Conservation (phyloP, 2,888 invertebrate genomes). For the Plutella xylostella region DNA sequence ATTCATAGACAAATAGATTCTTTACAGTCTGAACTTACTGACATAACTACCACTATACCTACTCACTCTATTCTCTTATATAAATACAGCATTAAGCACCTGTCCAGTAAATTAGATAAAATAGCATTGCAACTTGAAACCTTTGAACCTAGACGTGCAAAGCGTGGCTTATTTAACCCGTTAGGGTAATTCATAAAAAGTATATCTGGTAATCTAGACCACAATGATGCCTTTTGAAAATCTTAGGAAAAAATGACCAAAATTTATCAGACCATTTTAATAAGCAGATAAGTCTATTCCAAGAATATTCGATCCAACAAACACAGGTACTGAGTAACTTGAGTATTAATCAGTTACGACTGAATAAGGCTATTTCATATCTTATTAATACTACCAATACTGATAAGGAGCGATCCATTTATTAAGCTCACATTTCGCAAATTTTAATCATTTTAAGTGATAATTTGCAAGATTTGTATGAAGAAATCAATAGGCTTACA, state of each 20-base stretch:
- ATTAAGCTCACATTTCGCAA: background rate
- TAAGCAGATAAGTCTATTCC: background rate
- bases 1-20: background rate
- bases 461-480: background rate
- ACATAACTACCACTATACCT: background rate
- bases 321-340: background rate
- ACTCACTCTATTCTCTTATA: background rate
- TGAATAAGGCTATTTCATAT: conserved; percentile 6
- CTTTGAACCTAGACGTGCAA: too few relatives aligned
- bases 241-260: background rate
- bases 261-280: background rate
- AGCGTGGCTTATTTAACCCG: background rate
- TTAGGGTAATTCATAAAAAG: too few relatives aligned
- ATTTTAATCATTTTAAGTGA: background rate
- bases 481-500: background rate
- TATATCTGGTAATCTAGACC: too few relatives aligned
- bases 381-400: background rate
- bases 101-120: too few relatives aligned
- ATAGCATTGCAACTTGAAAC: too few relatives aligned
- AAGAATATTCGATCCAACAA: background rate
- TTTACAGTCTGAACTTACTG: background rate
- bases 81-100: background rate
- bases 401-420: too few relatives aligned
- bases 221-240: background rate
- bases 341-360: background rate